A percentile compares a stretch with the other conserved stretches of the same genome.
These are phyloP conservation scores for Meliscaeva auricollis DNA, from an alignment of 2,888 invertebrate species.

Conservation along the genomic window DNA sequence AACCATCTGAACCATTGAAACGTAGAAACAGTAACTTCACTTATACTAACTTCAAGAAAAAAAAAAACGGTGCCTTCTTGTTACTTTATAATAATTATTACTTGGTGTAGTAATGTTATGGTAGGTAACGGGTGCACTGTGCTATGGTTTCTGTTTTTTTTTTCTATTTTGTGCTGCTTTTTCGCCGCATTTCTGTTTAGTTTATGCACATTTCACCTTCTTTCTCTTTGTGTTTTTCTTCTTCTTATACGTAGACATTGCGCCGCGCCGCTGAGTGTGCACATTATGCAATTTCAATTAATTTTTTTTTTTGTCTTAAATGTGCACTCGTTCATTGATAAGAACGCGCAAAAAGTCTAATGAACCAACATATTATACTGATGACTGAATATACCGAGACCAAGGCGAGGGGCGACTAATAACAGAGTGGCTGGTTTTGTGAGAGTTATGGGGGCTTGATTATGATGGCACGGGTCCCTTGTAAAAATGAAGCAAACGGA, in stretches of 20 bases:
- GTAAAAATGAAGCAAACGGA: background rate
- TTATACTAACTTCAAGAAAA: constrained; percentile 1
- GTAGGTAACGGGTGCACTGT: constrained; percentile 74
- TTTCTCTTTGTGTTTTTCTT: constrained; percentile 23
- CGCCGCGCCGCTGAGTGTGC: constrained; percentile 38
- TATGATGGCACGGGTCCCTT: background rate
- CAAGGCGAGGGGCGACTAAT: too few relatives aligned
- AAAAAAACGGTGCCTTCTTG: constrained; percentile 67
- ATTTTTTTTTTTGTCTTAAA: constrained; percentile 46
- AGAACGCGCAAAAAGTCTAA: constrained; percentile 59
- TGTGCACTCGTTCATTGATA: constrained; percentile 70
- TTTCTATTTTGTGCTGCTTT: constrained; percentile 34
- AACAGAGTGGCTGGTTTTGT: constrained; percentile 15
- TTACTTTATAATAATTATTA: constrained; percentile 61
- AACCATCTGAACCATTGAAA: constrained; percentile 68
- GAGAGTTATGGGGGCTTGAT: constrained; percentile 9
- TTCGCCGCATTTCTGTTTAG: constrained; percentile 20
- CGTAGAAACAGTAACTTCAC: constrained; percentile 71
- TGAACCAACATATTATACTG: constrained; percentile 35
- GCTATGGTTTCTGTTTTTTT: constrained; percentile 60
- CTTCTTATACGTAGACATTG: constrained; percentile 3
- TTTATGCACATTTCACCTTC: constrained; percentile 9
- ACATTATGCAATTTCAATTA: constrained; percentile 72
- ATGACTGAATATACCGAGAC: too few relatives aligned
- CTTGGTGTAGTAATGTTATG: constrained; percentile 67